Evolutionary conservation across 2,797 vertebrate species (phyloP), one percentile per base, ranked within the genome.

Genomic region (Myotis findleyi): DNA sequence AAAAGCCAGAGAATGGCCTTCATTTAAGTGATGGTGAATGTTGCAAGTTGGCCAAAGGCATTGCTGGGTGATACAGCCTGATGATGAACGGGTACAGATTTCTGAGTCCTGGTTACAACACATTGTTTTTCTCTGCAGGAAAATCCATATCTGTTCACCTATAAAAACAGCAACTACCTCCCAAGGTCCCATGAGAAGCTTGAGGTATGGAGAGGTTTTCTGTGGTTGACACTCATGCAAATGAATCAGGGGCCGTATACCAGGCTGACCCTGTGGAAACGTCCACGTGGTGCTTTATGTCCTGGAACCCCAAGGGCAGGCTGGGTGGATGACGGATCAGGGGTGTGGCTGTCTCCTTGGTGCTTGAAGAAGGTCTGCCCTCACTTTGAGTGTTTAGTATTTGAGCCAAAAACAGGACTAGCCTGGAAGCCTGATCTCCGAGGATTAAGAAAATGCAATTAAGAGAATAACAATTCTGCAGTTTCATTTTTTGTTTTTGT

Each of bases 81-180:
- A 57, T 38, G 59, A 23, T 33, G 64, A 69, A 76, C n/a, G 10
- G 51, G 41, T 18, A 4, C 4, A 7, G 81, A 8, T 77, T 36
- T 94, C 95, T 93, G 75, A 33, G 11, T 51, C 80, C 6, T 1
- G 0, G 0, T 30, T 80, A 18, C 16, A 96, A 96, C 49, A 59
- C 53, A 30, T 53, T 81, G 2, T 92, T 47, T 98, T 97, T 57
- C 47, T 97, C 93, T 94, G 66, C 98, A 99, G 99, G 97, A 98
- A 76, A 94, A 96, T 18, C 98, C 98, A 0, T 98, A 98, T 91
- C 97, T 99, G 53, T 98, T 98, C 95, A 99, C 98, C 21, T 98
- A 98, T 3, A 96, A 12, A 57, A 99, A 99, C n/a, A 98, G 98
- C 87, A 96, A 98, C 69, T 97, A 98, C 89, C 93, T 23, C 17